Base-by-base conservation (phyloP, 2,797 vertebrate genomes). In the Capromys pilorides region DNA sequence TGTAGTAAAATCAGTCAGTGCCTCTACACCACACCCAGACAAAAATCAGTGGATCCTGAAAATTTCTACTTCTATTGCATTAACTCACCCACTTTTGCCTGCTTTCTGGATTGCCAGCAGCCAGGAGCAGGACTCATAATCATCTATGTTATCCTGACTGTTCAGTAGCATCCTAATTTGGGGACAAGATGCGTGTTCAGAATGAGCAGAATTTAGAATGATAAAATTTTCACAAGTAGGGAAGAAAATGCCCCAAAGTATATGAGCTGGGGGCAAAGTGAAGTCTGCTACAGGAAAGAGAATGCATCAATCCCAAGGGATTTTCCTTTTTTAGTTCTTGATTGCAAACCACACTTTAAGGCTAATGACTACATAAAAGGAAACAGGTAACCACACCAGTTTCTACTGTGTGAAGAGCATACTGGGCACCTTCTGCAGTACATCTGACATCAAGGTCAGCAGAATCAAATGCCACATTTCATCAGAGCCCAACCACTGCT, bases 181-280 rank as follows among this genome's bases (percentile, higher is more conserved):
- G 75, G 33, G 77, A 51, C 39, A 86, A 94, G 83, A 62, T n/a
- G 22, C 11, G 6, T 84, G 61, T 26, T 64, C 57, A 75, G 31
- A 54, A 54, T 61, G 54, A 81, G 66, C 90, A 51, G 88, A 94
- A 62, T 82, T 64, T 51, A 75, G 33, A 54, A 54, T 61, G 54
- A 81, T 69, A 91, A 51, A 90, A 94, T 51, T 82, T 95, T 92
- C 75, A 95, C 59, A 93, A 88, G 36, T n/a, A n/a, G n/a, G n/a
- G 28, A 51, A 80, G 51, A 82, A 93, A 89, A 71, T 85, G 54
- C 9, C 77, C 26, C 59, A 61, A 64, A 22, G 18, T 49, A 26
- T 45, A 83, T 22, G 62, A 93, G 21, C 22, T 51, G 33, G 31
- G 62, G 36, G 67, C 19, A 3, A n/a, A 78, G 22, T 6, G 61